Base-by-base conservation (phyloP, 2,888 invertebrate species). In the Diaperis boleti region DNA sequence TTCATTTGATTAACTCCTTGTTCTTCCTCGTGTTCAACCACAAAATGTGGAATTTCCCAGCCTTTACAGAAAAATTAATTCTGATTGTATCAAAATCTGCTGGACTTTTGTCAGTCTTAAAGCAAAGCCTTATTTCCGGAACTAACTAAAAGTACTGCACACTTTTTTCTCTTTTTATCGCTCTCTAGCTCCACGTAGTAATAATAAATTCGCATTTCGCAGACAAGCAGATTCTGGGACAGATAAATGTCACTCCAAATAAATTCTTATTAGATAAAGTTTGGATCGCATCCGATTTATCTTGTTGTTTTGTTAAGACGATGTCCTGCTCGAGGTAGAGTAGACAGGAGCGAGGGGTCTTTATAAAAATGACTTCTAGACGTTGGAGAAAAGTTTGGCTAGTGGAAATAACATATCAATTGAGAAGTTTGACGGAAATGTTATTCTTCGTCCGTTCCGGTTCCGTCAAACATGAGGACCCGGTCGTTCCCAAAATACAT, bases 211-310 rank as follows among this genome's bases (percentile, higher is more conserved):
- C 26, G 39, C 29, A 37, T 50, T 55, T 49, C 15, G 47, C 39
- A 35, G 37, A 35, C 41, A 44, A 55, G 57, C 54, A 59, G 47
- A 59, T 59, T 54, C 57, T 42, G 5, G 5, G 41, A 26, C 31
- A 41, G 55, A 55, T 64, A 56, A 49, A 35, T 55, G 55, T 64
- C 59, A 29, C 49, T 37, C 22, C 13, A 37, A 39, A 42, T 64
- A 50, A 64, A 64, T 60, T 42, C 49, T 60, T 60, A 59, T 64
- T 59, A 55, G 31, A 45, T 18, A 49, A 64, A 59, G 45, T 47
- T 39, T 42, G 35, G 14, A 33, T 49, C 33, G 44, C 13, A 29
- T 13, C 20, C 20, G 55, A 55, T 55, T 55, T 55, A 55, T 55
- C 18, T 31, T 22, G 15, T 44, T 55, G 55, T 55, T 55, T 55